Base-by-base conservation (phyloP, 2,888 invertebrate species). In the Macaria liturata region DNA sequence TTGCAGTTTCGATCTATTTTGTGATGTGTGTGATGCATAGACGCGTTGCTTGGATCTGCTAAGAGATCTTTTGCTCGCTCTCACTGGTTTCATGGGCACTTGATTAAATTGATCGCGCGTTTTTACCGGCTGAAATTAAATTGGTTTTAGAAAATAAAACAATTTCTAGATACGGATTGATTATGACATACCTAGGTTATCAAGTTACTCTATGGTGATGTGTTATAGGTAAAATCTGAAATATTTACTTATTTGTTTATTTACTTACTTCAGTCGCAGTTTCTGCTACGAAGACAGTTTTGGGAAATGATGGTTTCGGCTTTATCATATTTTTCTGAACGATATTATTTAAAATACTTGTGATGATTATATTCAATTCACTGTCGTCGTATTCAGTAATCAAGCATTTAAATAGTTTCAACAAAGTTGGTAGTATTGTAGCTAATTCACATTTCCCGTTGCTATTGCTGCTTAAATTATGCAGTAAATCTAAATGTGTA, bases 361-460 rank as follows among this genome's bases (percentile, higher is more conserved):
- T 84, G 47, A 88, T 62, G 43, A 81, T 57, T 61, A 85, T 82
- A 66, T 90, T 90, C 62, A 90, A 81, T 73, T 83, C 81, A 69
- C 85, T 87, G 44, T 83, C 79, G 64, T 90, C 78, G 65, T 81
- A 87, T 62, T 86, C 81, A n/a, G 75, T 57, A 4, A 90, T 70
- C 66, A 89, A 68, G 40, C 71, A 64, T 66, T 80, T 84, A 54
- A 88, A 85, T 59, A 89, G 64, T 30, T 58, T 50, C 9, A 86
- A 56, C 42, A 88, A 48, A n/a, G 62, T 62, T n/a, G 81, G 80
- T 9, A 88, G 69, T 58, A 74, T 61, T 4, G 57, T 42, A 4
- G 60, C 71, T 9, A 89, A 62, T 68, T 85, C 85, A 9, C 51
- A 59, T 73, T 78, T 83, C 7, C 77, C 76, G 34, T 60, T 71